A percentile compares a stretch with the other conserved stretches of the same genome.
phyloP scores from a whole-genome alignment of 2,888 invertebrate genomes.

The Drosophila helvetica region DNA sequence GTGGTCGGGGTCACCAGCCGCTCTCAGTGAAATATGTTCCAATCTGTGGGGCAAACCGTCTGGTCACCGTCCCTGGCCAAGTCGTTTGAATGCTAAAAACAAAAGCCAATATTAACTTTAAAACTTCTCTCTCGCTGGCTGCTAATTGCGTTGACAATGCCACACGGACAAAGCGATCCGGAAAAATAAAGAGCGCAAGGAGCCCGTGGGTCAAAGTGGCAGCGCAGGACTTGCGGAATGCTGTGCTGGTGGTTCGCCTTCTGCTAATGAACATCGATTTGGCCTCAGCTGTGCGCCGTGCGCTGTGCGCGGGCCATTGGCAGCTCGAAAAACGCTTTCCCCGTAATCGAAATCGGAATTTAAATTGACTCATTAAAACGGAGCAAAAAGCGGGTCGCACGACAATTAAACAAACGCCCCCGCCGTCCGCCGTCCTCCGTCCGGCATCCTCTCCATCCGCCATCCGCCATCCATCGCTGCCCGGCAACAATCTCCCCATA shows the following conservation, averaged over 20 bases:
- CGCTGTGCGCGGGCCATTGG: constrained; percentile 24
- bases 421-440: not conserved
- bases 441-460: constrained; percentile 4
- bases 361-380: constrained; percentile 79
- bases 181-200: constrained; percentile 29
- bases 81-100: constrained; percentile 48
- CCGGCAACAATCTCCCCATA: constrained; percentile 3
- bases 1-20: too few relatives aligned
- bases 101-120: constrained; percentile 65
- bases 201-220: not conserved
- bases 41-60: constrained; percentile 12
- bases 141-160: constrained; percentile 74
- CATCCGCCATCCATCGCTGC: constrained; percentile 14
- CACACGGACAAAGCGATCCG: constrained; percentile 43
- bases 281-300: constrained; percentile 48
- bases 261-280: constrained; percentile 79
- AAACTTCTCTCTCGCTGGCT: constrained; percentile 52
- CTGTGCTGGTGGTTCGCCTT: constrained; percentile 38
- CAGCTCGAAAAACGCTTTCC: constrained; percentile 46
- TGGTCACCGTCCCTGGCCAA: constrained; percentile 22
- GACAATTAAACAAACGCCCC: constrained; percentile 75
- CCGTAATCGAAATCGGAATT: constrained; percentile 79
- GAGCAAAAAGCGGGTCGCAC: constrained; percentile 76
- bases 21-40: constrained; percentile 25
- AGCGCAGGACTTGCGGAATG: not conserved